These are phyloP conservation scores for Callorhinus ursinus DNA, from an alignment of 2,113 vertebrate genomes.

Conservation along the genomic window DNA sequence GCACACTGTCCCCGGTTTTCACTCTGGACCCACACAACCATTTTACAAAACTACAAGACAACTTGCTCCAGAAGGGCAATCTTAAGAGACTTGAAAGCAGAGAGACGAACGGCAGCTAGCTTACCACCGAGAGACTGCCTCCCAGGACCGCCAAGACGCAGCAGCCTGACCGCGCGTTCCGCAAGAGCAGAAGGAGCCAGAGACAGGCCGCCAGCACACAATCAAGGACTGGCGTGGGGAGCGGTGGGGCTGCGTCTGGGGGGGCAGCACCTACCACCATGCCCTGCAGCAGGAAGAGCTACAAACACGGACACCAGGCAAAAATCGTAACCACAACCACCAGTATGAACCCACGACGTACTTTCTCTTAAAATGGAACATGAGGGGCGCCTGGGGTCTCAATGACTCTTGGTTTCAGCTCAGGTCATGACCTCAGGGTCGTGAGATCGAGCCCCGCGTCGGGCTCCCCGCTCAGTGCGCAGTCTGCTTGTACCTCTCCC, in stretches of 20 bases:
- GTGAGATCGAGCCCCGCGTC: neutral
- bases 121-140: neutral
- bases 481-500: neutral
- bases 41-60: neutral
- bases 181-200: neutral
- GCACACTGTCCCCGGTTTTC: rapidly evolving
- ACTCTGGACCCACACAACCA: rapidly evolving
- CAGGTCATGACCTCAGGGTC: neutral
- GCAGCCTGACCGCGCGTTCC: rapidly evolving
- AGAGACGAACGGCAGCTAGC: no score
- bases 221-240: neutral
- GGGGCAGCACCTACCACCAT: neutral
- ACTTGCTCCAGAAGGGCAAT: rapidly evolving
- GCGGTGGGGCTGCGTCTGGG: neutral
- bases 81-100: neutral
- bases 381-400: neutral
- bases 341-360: rapidly evolving
- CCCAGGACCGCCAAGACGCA: rapidly evolving
- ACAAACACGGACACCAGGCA: rapidly evolving
- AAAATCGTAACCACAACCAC: rapidly evolving
- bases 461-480: rapidly evolving
- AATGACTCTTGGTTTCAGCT: neutral
- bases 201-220: rapidly evolving
- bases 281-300: neutral
- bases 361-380: no score